phyloP scores from a whole-genome alignment of 2,888 invertebrate genomes.

The Cacoxenus indagator region DNA sequence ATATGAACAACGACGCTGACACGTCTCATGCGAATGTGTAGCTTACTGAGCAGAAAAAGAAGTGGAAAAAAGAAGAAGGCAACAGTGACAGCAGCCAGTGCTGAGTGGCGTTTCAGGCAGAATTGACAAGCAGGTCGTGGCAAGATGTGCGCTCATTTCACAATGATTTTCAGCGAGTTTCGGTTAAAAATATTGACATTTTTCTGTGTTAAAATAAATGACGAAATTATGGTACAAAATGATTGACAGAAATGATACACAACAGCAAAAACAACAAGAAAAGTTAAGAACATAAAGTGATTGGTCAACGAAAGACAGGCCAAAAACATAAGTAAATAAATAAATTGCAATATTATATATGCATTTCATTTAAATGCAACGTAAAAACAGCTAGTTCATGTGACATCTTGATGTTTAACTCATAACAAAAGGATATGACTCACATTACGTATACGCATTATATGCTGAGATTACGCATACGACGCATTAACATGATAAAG shows the following conservation, averaged over 20 bases:
- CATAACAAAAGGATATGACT: no score
- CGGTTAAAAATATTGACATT: conserved; percentile 16
- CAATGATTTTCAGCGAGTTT: neutral
- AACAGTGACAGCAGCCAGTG: neutral
- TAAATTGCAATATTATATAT: no score
- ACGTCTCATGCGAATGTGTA: conserved; percentile 20
- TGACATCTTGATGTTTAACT: no score
- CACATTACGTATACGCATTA: neutral
- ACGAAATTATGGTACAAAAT: conserved; percentile 14
- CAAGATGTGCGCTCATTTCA: neutral
- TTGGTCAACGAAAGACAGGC: neutral
- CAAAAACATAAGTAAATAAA: neutral
- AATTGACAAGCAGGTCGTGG: neutral
- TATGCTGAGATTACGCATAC: neutral
- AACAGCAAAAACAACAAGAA: neutral
- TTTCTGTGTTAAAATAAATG: neutral
- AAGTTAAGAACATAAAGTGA: neutral
- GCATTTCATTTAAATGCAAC: no score
- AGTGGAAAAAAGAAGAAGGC: neutral
- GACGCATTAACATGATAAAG: neutral
- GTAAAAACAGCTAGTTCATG: no score
- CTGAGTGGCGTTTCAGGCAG: neutral
- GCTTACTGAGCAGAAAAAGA: neutral
- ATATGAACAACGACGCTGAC: conserved; percentile 30
- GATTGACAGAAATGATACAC: conserved; percentile 18